Evolutionary conservation across 2,888 invertebrate genomes (phyloP).

Genomic region (Margaritifera margaritifera): DNA sequence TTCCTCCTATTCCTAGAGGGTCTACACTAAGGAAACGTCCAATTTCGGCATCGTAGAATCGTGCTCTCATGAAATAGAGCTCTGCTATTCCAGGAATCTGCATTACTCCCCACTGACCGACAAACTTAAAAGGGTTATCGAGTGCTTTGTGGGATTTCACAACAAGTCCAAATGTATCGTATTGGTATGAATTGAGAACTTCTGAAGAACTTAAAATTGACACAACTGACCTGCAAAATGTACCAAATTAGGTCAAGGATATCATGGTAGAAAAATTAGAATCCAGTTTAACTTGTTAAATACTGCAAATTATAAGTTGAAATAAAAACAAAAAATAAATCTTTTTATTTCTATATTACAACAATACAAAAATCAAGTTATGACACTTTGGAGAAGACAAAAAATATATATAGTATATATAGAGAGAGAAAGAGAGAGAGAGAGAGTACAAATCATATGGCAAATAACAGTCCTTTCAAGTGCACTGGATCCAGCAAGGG

Average conservation of each 20-base stretch:
- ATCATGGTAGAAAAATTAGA: no score
- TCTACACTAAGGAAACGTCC: constrained; percentile 23
- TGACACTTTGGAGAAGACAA: no score
- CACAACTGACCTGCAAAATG: constrained; percentile 12
- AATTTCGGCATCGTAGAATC: constrained; percentile 20
- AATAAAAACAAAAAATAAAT: no score
- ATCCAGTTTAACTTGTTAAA: no score
- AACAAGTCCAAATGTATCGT: constrained; percentile 12
- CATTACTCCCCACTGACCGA: constrained; percentile 26
- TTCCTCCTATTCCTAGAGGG: constrained; percentile 10
- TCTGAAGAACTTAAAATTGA: constrained; percentile 4
- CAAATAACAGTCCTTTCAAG: no score
- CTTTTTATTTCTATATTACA: no score
- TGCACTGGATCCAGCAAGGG: no score
- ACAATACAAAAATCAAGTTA: no score
- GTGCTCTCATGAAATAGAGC: constrained; percentile 12
- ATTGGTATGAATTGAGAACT: constrained; percentile 8
- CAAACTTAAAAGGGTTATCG: constrained; percentile 12
- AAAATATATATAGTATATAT: no score
- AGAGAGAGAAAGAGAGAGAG: no score
- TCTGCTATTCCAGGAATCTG: constrained; percentile 12
- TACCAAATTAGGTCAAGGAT: background rate
- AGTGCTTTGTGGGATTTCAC: background rate
- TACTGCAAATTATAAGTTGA: no score
- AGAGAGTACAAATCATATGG: no score